phyloP scores from a whole-genome alignment of 1,140 invertebrate genomes.

The Lepidurus packardi region DNA sequence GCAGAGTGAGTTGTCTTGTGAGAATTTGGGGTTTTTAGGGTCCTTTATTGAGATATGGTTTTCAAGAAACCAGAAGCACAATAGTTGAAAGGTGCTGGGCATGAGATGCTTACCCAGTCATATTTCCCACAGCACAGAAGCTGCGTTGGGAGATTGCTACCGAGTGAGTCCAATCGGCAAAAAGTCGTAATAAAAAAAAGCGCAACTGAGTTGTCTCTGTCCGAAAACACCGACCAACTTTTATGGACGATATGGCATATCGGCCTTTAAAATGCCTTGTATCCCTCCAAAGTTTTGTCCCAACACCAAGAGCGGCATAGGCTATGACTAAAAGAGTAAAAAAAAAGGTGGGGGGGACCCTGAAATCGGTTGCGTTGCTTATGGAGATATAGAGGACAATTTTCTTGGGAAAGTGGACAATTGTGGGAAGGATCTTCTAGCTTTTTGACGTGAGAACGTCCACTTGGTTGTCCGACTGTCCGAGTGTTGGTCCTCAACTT shows the following conservation, averaged over 20 bases:
- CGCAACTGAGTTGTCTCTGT: not conserved
- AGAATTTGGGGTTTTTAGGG: not conserved
- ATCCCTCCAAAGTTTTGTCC: not conserved
- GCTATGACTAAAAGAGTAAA: not conserved
- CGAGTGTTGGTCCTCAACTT: slow-evolving; percentile 18
- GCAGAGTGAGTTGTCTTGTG: slow-evolving; percentile 9
- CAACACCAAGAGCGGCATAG: slow-evolving; percentile 17
- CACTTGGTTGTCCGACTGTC: slow-evolving; percentile 5
- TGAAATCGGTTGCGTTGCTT: slow-evolving; percentile 14
- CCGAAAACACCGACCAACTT: not conserved
- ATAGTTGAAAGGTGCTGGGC: slow-evolving; percentile 11
- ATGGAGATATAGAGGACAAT: slow-evolving; percentile 7
- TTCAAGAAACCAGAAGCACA: not conserved
- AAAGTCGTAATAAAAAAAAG: slow-evolving; percentile 19
- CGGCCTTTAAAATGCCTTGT: not conserved
- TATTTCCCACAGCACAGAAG: slow-evolving; percentile 18
- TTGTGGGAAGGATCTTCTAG: not conserved
- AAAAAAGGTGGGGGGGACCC: not conserved
- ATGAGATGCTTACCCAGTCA: slow-evolving; percentile 18
- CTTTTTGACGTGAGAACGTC: slow-evolving; percentile 18
- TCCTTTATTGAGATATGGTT: slow-evolving; percentile 11
- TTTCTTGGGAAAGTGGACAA: slow-evolving; percentile 5
- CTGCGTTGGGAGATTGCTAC: slow-evolving; percentile 2
- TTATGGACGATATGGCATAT: slow-evolving; percentile 16
- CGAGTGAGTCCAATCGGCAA: slow-evolving; percentile 16